Evolutionary conservation across 2,888 invertebrate genomes (phyloP), one percentile per base, ranked within the genome.

Genomic region (Pherbina coryleti): DNA sequence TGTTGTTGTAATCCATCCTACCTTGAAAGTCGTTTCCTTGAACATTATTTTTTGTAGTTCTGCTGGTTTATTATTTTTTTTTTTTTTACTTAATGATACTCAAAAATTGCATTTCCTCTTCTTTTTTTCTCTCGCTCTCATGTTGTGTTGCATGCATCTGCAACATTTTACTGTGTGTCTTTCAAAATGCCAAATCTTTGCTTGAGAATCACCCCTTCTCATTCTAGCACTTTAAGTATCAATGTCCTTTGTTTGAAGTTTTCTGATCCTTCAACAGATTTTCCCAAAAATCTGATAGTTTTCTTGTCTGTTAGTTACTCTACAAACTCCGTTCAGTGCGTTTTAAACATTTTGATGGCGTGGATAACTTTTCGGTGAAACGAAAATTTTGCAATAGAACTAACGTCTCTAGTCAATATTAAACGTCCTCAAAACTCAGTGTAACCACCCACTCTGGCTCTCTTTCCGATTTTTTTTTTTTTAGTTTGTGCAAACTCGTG

Each of bases 241-340:
- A 51, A 25, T 19, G 60, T 28, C 60, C 25, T 60, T 60, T 60
- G 22, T 19, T 19, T 28, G 11, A 28, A 53, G 17, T 53, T 70
- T 34, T 37, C 14, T 72, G 57, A 72, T 53, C 53, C 64, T 64
- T 74, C 8, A 51, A 9, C 28, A 64, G 74, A 49, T 51, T 74
- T 64, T 28, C 19, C 31, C 7, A n/a, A 14, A 49, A 14, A 44
- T 19, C n/a, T n/a, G 44, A 60, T 44, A 25, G 49, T 57, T 37
- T 34, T 2, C 44, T 28, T 11, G 31, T 17, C 62, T 11, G 31
- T 17, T 51, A 62, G 73, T 73, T 28, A 62, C 28, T 25, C 44
- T 7, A n/a, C 31, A 17, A 28, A 28, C 31, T 19, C 66, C 64
- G 55, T n/a, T 17, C 53, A 22, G 37, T 37, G 44, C 67, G 22